A percentile compares a stretch with the other conserved stretches of the same genome.
phyloP scores from a whole-genome alignment of 2,797 vertebrate species.

The Anguilla pacifica region DNA sequence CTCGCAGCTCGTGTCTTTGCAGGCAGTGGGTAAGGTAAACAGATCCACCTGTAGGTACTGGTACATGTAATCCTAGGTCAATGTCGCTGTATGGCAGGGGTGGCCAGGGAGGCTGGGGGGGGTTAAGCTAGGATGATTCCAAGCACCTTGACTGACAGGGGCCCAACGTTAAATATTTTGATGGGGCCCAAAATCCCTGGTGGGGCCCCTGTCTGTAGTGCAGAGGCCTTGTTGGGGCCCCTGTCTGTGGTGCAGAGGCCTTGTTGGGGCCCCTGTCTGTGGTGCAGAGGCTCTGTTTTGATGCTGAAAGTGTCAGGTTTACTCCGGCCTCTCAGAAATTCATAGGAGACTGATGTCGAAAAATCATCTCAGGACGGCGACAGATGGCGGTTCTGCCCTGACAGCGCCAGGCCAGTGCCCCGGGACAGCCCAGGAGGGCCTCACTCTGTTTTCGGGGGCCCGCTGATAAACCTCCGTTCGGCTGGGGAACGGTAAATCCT shows the following conservation, averaged over 20 bases:
- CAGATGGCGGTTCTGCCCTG: background rate
- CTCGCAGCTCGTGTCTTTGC: background rate
- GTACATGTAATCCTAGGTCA: background rate
- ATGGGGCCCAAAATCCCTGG: too few species aligned
- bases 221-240: too few species aligned
- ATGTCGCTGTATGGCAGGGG: too few species aligned
- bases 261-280: too few species aligned
- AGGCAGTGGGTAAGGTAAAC: background rate
- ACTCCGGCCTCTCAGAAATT: background rate
- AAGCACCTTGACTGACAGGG: too few species aligned
- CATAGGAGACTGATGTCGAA: background rate
- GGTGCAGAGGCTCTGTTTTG: background rate
- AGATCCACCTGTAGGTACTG: background rate
- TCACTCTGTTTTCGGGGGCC: background rate
- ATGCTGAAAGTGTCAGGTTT: background rate
- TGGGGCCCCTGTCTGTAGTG: too few species aligned
- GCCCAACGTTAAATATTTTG: too few species aligned
- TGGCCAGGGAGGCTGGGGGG: too few species aligned
- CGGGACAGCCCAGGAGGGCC: background rate
- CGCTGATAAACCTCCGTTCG: background rate
- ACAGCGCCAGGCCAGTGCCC: background rate
- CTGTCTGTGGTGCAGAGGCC: too few species aligned
- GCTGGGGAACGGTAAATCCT: background rate
- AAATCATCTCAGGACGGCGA: background rate
- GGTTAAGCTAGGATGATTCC: too few species aligned